These are phyloP conservation scores for Ariolimax columbianus DNA, from an alignment of 2,888 invertebrate genomes.

Conservation along the genomic window DNA sequence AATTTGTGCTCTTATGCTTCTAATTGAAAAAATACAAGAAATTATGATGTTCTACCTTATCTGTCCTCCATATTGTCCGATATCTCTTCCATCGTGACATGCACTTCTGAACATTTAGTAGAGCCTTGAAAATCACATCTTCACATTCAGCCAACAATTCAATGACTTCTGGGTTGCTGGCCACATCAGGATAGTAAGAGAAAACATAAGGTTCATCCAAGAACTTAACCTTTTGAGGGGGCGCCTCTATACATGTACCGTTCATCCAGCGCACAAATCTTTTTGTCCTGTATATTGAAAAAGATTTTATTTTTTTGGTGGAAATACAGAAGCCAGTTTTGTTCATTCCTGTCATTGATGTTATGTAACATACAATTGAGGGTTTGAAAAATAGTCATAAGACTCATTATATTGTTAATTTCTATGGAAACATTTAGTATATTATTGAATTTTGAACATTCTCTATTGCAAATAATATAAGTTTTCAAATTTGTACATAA, in stretches of 20 bases:
- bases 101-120: conserved; percentile 83
- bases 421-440: too few relatives aligned
- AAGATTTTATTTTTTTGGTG: background rate
- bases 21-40: too few relatives aligned
- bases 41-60: conserved; percentile 69
- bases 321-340: too few relatives aligned
- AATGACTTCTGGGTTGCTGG: conserved; percentile 85
- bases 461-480: too few relatives aligned
- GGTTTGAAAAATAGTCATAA: too few relatives aligned
- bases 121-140: conserved; percentile 83
- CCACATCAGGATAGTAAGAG: conserved; percentile 88
- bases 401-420: too few relatives aligned
- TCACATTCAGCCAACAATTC: conserved; percentile 84
- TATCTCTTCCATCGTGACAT: conserved; percentile 79
- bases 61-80: conserved; percentile 68
- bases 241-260: conserved; percentile 86
- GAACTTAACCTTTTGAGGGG: conserved; percentile 82
- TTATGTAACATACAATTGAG: too few relatives aligned
- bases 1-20: too few relatives aligned
- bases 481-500: too few relatives aligned
- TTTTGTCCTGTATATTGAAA: conserved; percentile 81
- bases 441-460: too few relatives aligned
- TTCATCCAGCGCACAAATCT: conserved; percentile 90
- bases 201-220: conserved; percentile 83
- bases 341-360: too few relatives aligned